phyloP scores from a whole-genome alignment of 2,888 invertebrate species.

The Mythimna vitellina region DNA sequence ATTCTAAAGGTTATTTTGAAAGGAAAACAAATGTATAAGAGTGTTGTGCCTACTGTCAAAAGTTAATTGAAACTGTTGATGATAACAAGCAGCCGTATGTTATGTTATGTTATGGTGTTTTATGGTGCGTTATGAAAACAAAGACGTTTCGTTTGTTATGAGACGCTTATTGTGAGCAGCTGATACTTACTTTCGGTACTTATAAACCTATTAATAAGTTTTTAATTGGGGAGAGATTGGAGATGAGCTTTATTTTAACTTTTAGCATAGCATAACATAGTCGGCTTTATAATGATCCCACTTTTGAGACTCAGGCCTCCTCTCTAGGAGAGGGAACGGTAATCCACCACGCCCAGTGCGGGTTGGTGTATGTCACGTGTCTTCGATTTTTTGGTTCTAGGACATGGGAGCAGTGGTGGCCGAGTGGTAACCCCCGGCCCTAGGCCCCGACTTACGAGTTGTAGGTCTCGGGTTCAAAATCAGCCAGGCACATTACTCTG shows the following conservation, averaged over 20 bases:
- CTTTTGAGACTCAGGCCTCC: no score
- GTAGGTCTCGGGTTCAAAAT: no score
- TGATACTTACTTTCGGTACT: slow-evolving; percentile 23
- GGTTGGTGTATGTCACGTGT: no score
- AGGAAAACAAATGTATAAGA: slow-evolving; percentile 5
- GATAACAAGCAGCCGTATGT: slow-evolving; percentile 37
- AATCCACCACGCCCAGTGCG: no score
- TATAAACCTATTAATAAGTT: slow-evolving; percentile 38
- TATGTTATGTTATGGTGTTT: slow-evolving; percentile 30
- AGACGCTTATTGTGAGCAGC: slow-evolving; percentile 36
- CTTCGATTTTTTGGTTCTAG: no score
- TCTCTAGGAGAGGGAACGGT: no score
- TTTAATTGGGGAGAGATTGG: slow-evolving; percentile 12
- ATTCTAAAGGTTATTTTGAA: neutral
- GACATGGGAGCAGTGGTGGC: no score
- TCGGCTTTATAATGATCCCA: no score
- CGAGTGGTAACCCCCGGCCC: no score
- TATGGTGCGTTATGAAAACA: slow-evolving; percentile 50
- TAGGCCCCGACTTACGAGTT: no score
- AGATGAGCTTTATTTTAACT: slow-evolving; percentile 3
- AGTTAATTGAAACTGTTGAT: slow-evolving; percentile 42
- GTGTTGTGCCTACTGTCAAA: neutral
- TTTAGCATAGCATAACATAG: no score
- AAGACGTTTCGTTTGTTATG: slow-evolving; percentile 33
- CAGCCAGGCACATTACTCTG: no score